These are phyloP conservation scores for Meghimatium bilineatum DNA, from an alignment of 2,888 invertebrate species.

Conservation along the genomic window DNA sequence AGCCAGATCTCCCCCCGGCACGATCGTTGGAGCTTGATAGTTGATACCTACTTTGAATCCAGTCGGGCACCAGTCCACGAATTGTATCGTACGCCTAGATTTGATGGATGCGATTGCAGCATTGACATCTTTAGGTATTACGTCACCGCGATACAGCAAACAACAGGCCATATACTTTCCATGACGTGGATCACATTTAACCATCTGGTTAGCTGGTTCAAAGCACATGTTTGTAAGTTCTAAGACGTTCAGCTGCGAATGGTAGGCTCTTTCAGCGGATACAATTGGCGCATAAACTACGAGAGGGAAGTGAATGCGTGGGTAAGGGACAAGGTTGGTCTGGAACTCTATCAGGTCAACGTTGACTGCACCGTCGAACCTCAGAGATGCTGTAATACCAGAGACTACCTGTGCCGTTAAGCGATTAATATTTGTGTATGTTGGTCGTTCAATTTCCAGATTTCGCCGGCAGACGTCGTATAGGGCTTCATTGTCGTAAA, in stretches of 20 bases:
- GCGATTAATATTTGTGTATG: slow-evolving; percentile 92
- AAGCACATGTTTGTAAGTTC: slow-evolving; percentile 68
- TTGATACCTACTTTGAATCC: slow-evolving; percentile 84
- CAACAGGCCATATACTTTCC: slow-evolving; percentile 79
- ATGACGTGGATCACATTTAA: slow-evolving; percentile 72
- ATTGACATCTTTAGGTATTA: slow-evolving; percentile 74
- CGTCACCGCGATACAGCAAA: slow-evolving; percentile 74
- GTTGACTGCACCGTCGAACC: slow-evolving; percentile 79
- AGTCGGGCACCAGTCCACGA: slow-evolving; percentile 70
- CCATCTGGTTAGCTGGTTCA: slow-evolving; percentile 72
- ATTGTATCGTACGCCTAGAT: slow-evolving; percentile 70
- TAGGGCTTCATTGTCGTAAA: slow-evolving; percentile 94
- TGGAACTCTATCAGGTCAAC: slow-evolving; percentile 80
- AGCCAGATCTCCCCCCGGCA: slow-evolving; percentile 43
- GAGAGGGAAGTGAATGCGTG: slow-evolving; percentile 88
- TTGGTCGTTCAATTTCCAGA: slow-evolving; percentile 88
- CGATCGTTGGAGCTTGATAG: slow-evolving; percentile 81
- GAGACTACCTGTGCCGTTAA: slow-evolving; percentile 90
- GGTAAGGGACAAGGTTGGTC: slow-evolving; percentile 76
- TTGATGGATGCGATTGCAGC: slow-evolving; percentile 72
- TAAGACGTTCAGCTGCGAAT: slow-evolving; percentile 83
- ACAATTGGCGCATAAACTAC: slow-evolving; percentile 92
- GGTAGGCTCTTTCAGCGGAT: slow-evolving; percentile 94
- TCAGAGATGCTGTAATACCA: slow-evolving; percentile 77
- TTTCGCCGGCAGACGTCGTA: slow-evolving; percentile 89